Base-by-base conservation (phyloP, 2,113 vertebrate genomes). In the Microtus montanus region DNA sequence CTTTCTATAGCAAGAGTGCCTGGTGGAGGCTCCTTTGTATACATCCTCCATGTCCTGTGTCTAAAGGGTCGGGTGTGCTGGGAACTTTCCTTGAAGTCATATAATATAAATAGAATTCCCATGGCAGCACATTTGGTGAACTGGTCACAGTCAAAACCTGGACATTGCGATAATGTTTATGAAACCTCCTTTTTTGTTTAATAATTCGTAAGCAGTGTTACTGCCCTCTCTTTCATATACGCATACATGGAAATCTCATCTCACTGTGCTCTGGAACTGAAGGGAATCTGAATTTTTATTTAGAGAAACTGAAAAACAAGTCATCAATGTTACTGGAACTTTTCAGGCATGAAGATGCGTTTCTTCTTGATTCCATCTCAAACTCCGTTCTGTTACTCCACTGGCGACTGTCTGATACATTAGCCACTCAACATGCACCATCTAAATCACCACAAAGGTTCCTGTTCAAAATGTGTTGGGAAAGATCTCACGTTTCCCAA, bases 401-500 rank as follows among this genome's bases (percentile, higher is more conserved):
- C 49, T 75, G 28, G 35, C 44, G n/a, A 20, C 28, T 82, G 20
- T 26, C 63, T 38, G 84, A 89, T 10, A 73, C 13, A 52, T 47
- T 92, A 90, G 64, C 75, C 8, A 64, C 70, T 82, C 71, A 38
- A 73, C 22, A 14, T 19, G 49, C 83, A 1, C 3, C 28, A n/a
- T 22, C 26, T 49, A 49, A 87, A 68, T 38, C 35, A 83, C 78
- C 77, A 52, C 66, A 22, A 24, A 9, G 71, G 17, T 49, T 85
- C 6, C 8, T 38, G n/a, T 61, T 87, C 58, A 77, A 44, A 15
- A 44, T 13, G 13, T 35, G 4, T 78, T 74, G 75, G 35, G 35
- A 79, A 90, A 93, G 91, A 95, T 41, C 93, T 68, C 75, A 64
- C 61, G 87, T 87, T 78, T 80, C 93, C 74, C 66, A 96, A 88